A percentile compares a stretch with the other conserved stretches of the same genome.
phyloP scores from a whole-genome alignment of 2,113 vertebrate genomes.

The Prietella phreatophila region DNA sequence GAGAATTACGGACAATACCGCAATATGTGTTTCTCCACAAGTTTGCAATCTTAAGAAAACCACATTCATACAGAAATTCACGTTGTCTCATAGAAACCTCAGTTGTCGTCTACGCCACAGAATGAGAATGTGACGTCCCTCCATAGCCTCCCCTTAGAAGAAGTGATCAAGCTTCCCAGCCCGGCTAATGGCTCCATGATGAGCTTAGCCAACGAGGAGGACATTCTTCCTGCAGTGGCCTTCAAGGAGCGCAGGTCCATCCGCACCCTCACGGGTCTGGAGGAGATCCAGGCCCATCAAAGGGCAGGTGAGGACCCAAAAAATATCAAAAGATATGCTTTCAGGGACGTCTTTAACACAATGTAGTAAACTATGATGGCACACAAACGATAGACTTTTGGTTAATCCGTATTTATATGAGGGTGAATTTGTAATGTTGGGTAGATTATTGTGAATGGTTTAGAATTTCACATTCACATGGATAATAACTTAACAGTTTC shows the following conservation, averaged over 20 bases:
- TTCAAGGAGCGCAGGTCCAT: slow-evolving; percentile 74
- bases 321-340: neutral
- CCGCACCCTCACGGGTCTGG: slow-evolving; percentile 66
- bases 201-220: slow-evolving; percentile 57
- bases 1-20: neutral
- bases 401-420: neutral
- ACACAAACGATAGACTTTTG: neutral
- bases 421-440: neutral
- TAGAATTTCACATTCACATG: neutral
- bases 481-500: neutral
- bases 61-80: neutral
- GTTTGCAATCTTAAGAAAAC: neutral
- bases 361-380: neutral
- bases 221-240: slow-evolving; percentile 71
- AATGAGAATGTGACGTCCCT: slow-evolving; percentile 67
- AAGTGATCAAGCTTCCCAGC: slow-evolving; percentile 56
- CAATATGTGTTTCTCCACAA: neutral
- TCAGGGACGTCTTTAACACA: neutral
- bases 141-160: slow-evolving; percentile 55
- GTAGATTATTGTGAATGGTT: neutral
- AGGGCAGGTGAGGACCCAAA: slow-evolving; percentile 65
- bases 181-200: slow-evolving; percentile 58
- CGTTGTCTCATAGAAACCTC: slow-evolving; percentile 57
- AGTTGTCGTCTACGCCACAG: slow-evolving; percentile 44
- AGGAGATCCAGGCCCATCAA: slow-evolving; percentile 74